These are phyloP conservation scores for Chloroclysta siterata DNA, from an alignment of 2,888 invertebrate species.

Conservation along the genomic window DNA sequence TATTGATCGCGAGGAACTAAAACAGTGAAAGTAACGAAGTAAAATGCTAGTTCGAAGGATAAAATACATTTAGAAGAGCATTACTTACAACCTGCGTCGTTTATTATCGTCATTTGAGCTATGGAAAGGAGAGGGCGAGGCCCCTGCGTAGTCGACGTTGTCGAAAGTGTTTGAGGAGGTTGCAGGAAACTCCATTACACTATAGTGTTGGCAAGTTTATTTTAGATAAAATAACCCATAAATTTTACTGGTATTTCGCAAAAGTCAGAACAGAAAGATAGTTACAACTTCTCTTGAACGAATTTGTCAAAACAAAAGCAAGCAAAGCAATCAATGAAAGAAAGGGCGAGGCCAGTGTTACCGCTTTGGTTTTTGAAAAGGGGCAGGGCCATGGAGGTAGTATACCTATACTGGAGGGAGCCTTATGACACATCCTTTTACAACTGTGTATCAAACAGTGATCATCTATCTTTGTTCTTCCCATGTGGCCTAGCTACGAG, in stretches of 20 bases:
- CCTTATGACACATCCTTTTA: no score
- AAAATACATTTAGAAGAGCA: background rate
- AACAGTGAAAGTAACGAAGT: constrained; percentile 41
- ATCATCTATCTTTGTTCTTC: no score
- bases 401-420: no score
- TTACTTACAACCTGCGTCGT: constrained; percentile 70
- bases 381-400: no score
- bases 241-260: no score
- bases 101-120: constrained; percentile 74
- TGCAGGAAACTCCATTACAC: constrained; percentile 73
- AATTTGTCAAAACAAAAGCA: no score
- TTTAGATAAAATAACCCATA: background rate
- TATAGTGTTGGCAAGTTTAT: background rate
- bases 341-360: background rate
- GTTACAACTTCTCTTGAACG: no score
- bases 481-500: no score
- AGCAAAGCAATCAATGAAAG: no score
- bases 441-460: no score
- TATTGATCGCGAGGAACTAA: constrained; percentile 96
- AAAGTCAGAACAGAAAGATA: no score
- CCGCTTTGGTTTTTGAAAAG: background rate
- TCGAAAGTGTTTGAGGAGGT: constrained; percentile 74
- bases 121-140: constrained; percentile 64
- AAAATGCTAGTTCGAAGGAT: background rate
- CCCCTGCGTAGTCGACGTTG: constrained; percentile 72